phyloP scores from a whole-genome alignment of 2,888 invertebrate species.

The Stictocephala bisonia region DNA sequence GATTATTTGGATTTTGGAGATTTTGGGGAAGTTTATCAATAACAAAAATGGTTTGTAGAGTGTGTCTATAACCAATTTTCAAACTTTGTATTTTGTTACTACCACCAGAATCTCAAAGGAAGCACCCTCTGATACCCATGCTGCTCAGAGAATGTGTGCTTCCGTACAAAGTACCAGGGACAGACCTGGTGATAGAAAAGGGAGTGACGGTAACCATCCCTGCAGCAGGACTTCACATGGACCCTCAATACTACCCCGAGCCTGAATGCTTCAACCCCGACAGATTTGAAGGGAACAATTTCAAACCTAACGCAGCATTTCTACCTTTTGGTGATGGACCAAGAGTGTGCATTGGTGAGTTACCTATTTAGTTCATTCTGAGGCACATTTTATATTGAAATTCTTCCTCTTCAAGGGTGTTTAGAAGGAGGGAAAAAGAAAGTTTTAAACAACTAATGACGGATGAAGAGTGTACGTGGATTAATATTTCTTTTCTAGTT shows the following conservation, averaged over 20 bases:
- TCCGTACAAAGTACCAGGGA: conserved; percentile 48
- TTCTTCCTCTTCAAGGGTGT: no score
- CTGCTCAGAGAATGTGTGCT: conserved; percentile 38
- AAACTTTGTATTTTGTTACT: background rate
- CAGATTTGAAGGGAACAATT: conserved; percentile 35
- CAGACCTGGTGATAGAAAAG: conserved; percentile 36
- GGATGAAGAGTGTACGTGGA: no score
- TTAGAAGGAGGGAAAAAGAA: no score
- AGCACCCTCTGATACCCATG: conserved; percentile 36
- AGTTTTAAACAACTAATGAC: no score
- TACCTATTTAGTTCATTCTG: no score
- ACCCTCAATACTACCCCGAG: conserved; percentile 49
- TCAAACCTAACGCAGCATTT: conserved; percentile 54
- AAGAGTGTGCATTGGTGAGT: conserved; percentile 50
- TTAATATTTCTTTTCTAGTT: no score
- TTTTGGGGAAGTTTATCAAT: background rate
- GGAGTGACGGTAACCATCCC: conserved; percentile 43
- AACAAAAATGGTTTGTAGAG: no score
- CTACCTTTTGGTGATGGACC: conserved; percentile 61
- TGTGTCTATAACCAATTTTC: background rate
- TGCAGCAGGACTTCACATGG: conserved; percentile 41
- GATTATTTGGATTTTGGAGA: no score
- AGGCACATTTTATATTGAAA: no score
- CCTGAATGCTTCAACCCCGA: conserved; percentile 48
- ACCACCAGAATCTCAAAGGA: conserved; percentile 48